A percentile compares a stretch with the other conserved stretches of the same genome.
phyloP scores from a whole-genome alignment of 1,140 invertebrate genomes.

The Brachionus calyciflorus region DNA sequence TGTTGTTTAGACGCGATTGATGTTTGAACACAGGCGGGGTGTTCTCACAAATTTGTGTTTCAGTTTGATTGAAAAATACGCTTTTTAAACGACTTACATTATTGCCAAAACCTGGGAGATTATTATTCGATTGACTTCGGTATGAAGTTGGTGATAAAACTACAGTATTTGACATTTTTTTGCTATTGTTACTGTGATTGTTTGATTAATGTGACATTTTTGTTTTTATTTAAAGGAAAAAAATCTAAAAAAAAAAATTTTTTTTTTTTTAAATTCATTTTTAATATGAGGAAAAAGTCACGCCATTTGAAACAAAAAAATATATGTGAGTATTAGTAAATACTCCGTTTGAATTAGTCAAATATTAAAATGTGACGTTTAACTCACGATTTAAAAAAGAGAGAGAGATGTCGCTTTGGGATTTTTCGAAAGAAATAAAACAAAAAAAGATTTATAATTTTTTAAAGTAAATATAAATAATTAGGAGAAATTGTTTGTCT shows the following conservation, averaged over 20 bases:
- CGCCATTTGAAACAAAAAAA: conserved; percentile 1
- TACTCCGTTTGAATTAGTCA: too few relatives aligned
- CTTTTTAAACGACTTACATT: conserved; percentile 43
- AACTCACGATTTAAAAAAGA: too few relatives aligned
- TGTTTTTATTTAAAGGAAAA: too few relatives aligned
- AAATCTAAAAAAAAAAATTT: too few relatives aligned
- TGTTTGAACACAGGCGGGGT: neutral
- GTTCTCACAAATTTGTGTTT: neutral
- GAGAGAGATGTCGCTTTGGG: too few relatives aligned
- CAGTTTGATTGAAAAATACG: conserved; percentile 28
- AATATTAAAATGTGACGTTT: too few relatives aligned
- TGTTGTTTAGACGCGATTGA: neutral
- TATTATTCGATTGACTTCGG: neutral
- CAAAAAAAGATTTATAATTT: too few relatives aligned
- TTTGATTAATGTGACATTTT: conserved; percentile 8
- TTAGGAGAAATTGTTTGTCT: too few relatives aligned
- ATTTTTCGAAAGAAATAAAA: too few relatives aligned
- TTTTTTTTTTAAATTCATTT: neutral
- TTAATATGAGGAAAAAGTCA: conserved; percentile 1
- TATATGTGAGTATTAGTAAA: too few relatives aligned
- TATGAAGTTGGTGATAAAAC: conserved; percentile 28
- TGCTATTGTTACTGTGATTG: too few relatives aligned
- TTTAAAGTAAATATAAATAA: too few relatives aligned
- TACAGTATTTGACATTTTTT: conserved; percentile 16
- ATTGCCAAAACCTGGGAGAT: neutral